Evolutionary conservation across 2,888 invertebrate species (phyloP), one percentile per base, ranked within the genome.

Genomic region (Epirrhoe tristata): DNA sequence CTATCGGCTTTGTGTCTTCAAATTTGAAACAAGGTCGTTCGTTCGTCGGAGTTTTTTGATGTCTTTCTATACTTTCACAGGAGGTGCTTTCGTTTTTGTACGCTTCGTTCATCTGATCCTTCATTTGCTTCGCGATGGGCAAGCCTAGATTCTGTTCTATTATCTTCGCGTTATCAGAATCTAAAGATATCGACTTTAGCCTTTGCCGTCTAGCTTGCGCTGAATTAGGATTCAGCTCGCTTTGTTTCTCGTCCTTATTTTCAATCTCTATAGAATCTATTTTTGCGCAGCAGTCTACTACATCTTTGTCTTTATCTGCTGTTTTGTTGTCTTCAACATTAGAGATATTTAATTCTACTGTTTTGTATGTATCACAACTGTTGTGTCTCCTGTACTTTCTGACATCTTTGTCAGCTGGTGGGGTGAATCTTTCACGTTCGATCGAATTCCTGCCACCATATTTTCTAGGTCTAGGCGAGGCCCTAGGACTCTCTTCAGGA

Each of bases 131-230:
- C 12, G 94, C 94, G 70, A 94, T 94, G 0, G 94, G 94, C 56
- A 94, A 77, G 0, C 94, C 94, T 51, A 94, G 76, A 76, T 94
- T 94, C 71, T 94, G 94, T 83, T 94, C 94, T n/a, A 94, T 94
- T 54, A 94, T 92, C 76, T 92, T 93, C 1, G 94, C 94, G 69
- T 94, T 94, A 69, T 94, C 94, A 0, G 94, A 94, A 77, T 94
- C 94, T 50, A 94, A 74, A 0, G 94, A 94, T 75, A 94, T 94
- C 0, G 94, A 94, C 78, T 94, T 94, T 8, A 94, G 80, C 60
- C 94, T 84, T 72, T 94, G 94, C 66, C 94, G 81, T 73, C 94
- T 86, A 10, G 88, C 88, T 65, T 92, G 90, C 0, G 90, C 93
- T 0, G 89, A 82, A 68, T 82, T 88, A 31, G 86, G 85, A 1